Percentiles rank a stretch among this genome's conserved stretches.
Conservation (phyloP, 1,140 invertebrate genomes). For the Oscheius sp. region DNA sequence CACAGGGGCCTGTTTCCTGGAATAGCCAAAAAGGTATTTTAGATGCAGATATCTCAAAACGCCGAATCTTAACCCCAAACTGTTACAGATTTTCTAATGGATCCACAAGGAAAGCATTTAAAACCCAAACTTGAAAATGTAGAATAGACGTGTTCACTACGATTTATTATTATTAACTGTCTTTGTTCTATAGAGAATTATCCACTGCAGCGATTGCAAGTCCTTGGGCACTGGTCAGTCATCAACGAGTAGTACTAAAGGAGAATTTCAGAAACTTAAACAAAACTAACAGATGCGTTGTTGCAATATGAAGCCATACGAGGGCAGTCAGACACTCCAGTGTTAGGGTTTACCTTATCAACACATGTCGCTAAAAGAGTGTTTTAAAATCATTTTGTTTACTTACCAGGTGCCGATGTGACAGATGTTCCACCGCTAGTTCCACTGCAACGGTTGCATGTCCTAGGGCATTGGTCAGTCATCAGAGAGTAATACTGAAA, state of each 20-base stretch:
- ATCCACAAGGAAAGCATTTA: too few relatives aligned
- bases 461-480: background rate
- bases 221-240: background rate
- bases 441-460: background rate
- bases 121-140: too few relatives aligned
- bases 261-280: background rate
- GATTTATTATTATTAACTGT: too few relatives aligned
- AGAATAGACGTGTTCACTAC: too few relatives aligned
- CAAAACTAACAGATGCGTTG: background rate
- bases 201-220: background rate
- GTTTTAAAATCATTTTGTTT: background rate
- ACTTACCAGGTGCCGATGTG: too few relatives aligned
- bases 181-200: too few relatives aligned
- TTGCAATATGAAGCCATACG: slow-evolving; percentile 9
- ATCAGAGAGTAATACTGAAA: background rate
- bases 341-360: slow-evolving; percentile 1
- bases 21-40: too few relatives aligned
- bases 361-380: background rate
- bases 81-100: too few relatives aligned
- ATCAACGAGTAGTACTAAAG: slow-evolving; percentile 19
- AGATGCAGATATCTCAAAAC: too few relatives aligned
- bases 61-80: too few relatives aligned
- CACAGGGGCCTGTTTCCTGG: too few relatives aligned
- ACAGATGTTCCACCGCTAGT: too few relatives aligned
- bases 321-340: slow-evolving; percentile 15